Base-by-base conservation (phyloP, 1,140 invertebrate genomes). In the Diabrotica undecimpunctata region DNA sequence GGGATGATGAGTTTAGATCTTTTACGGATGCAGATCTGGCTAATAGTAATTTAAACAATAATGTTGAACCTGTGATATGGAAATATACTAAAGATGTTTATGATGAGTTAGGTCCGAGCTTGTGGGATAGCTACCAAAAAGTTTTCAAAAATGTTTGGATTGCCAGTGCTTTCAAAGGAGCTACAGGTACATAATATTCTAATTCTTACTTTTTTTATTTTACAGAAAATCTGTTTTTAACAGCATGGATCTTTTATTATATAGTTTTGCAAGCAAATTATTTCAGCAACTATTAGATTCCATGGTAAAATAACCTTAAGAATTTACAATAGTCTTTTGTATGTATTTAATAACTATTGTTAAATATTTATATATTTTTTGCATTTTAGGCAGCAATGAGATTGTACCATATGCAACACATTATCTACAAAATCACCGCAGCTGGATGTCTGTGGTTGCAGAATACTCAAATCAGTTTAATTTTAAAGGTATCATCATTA, bases 1-100 rank as follows among this genome's bases (percentile, higher is more conserved):
- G 96, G 96, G 95, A 98, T 75, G 96, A 98, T 77, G 96, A 97
- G 91, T 76, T 97, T 50, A 81, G 93, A 39, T 83, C 87, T 36
- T 86, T 94, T 71, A 83, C 85, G 11, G 75, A 85, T 66, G 79
- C 83, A 59, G 79, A 85, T 73, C 83, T 91, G 77, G 79, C 85
- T 78, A 85, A 84, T 61, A 87, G 85, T 72, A 84, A 86, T 12
- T 80, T 92, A 13, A 86, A 87, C 1, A 83, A 85, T 38, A 83
- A 90, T 58, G 86, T 95, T 5, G 90, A 95, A 76, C 91, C 90
- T 0, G 94, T 96, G 83, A 87, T 94, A 12, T 94, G 92, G 92
- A 83, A 87, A 5, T 92, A 91, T 72, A 81, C 81, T 57, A 81
- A 84, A 62, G 83, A 88, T 72, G 84, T 88, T 11, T 77, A 76